Conservation (phyloP, 2,888 invertebrate genomes). For the Philereme transversata region DNA sequence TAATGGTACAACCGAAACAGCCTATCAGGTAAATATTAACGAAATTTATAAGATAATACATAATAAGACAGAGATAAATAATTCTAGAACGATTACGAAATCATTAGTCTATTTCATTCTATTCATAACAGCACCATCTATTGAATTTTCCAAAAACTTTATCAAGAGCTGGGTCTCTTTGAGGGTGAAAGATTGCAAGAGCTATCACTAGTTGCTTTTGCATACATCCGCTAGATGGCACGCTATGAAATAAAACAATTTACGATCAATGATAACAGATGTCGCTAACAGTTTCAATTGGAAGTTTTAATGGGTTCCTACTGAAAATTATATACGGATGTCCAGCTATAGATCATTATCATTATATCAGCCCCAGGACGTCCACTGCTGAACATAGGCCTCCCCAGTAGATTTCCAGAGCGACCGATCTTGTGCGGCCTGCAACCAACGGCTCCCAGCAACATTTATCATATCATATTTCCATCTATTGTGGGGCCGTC, state of each 20-base stretch:
- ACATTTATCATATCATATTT: no score
- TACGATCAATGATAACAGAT: slow-evolving; percentile 1
- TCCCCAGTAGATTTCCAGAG: no score
- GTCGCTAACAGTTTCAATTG: background rate
- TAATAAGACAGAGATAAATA: background rate
- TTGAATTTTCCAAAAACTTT: slow-evolving; percentile 4
- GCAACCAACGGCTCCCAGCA: no score
- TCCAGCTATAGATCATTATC: no score
- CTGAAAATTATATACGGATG: no score
- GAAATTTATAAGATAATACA: no score
- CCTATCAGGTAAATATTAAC: slow-evolving; percentile 46
- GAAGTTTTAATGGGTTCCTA: no score
- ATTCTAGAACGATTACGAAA: background rate
- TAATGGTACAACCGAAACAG: slow-evolving; percentile 39
- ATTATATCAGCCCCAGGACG: no score
- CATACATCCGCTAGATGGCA: slow-evolving; percentile 14
- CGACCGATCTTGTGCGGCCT: no score
- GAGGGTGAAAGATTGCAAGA: background rate
- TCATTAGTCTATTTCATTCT: background rate
- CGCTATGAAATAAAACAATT: background rate
- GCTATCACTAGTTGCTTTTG: slow-evolving; percentile 1
- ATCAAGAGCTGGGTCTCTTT: background rate
- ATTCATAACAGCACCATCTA: slow-evolving; percentile 30
- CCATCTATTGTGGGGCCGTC: no score
- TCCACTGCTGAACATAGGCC: no score